These are phyloP conservation scores for Aleadryas rufinucha DNA, from an alignment of 2,113 vertebrate species.

Conservation along the genomic window DNA sequence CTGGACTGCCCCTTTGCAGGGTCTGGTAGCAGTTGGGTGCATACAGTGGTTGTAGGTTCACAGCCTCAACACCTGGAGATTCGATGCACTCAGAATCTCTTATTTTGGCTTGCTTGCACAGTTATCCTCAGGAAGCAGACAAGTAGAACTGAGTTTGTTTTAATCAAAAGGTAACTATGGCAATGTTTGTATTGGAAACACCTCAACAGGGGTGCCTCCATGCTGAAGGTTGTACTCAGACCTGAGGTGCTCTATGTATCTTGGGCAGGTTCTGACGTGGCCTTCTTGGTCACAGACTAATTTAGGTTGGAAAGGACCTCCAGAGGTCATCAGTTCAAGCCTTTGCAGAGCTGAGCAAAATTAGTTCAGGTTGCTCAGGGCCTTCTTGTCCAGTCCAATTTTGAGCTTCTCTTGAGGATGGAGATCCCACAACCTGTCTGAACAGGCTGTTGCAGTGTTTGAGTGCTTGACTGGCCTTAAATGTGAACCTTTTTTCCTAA, in stretches of 20 bases:
- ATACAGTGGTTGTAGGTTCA: not conserved
- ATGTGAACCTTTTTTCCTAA: not conserved
- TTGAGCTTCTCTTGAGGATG: not conserved
- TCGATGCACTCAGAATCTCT: not conserved
- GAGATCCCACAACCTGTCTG: not conserved
- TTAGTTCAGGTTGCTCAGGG: not conserved
- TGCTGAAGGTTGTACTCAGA: not conserved
- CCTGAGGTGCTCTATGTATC: not conserved
- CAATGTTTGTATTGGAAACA: conserved; percentile 36
- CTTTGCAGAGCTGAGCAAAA: not conserved
- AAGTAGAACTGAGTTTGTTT: not conserved
- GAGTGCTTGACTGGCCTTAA: not conserved
- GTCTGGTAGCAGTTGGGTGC: not conserved
- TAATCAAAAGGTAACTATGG: not conserved
- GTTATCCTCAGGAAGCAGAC: not conserved
- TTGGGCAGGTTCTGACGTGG: not conserved
- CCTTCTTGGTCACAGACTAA: not conserved
- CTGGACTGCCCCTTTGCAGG: not conserved
- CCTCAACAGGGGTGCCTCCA: not conserved
- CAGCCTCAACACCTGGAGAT: not conserved
- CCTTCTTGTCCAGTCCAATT: not conserved
- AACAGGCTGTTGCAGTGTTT: not conserved
- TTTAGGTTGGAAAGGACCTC: not conserved
- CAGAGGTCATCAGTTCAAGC: not conserved
- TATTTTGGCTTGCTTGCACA: not conserved